phyloP scores from a whole-genome alignment of 2,113 vertebrate species.

The Agapornis roseicollis region DNA sequence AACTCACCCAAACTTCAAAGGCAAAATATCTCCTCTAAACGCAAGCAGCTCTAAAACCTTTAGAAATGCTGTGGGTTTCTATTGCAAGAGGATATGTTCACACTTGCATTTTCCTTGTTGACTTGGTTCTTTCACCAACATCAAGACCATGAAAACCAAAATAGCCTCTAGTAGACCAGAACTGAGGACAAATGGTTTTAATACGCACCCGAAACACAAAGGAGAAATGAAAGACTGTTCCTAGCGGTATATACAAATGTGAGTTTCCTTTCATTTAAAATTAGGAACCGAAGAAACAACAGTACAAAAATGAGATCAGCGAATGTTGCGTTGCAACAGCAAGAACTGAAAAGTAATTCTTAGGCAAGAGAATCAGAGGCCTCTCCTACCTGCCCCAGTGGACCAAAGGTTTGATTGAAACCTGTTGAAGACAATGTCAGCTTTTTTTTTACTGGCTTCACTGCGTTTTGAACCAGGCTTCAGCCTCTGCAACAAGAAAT shows the following conservation, averaged over 20 bases:
- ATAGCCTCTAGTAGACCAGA: slow-evolving; percentile 32
- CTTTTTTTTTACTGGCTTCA: not conserved
- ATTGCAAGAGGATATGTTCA: slow-evolving; percentile 45
- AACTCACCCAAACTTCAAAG: slow-evolving; percentile 50
- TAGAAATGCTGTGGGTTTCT: slow-evolving; percentile 51
- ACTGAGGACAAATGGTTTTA: slow-evolving; percentile 39
- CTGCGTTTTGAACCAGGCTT: not conserved
- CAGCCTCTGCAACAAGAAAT: not conserved
- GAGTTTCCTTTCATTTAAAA: slow-evolving; percentile 60
- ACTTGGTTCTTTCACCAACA: slow-evolving; percentile 52
- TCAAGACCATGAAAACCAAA: slow-evolving; percentile 55
- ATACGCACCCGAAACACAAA: slow-evolving; percentile 38
- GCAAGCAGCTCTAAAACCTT: not conserved
- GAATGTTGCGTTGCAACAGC: slow-evolving; percentile 7
- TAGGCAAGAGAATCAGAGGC: not conserved
- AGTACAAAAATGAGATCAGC: not conserved
- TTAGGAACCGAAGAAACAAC: slow-evolving; percentile 38
- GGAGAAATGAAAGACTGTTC: slow-evolving; percentile 62
- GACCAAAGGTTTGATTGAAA: not conserved
- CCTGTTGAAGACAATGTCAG: not conserved
- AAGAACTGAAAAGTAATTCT: not conserved
- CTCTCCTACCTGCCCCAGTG: not conserved
- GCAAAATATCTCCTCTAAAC: not conserved
- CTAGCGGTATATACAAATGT: slow-evolving; percentile 60
- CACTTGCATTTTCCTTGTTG: slow-evolving; percentile 67